Percentiles rank a stretch among this genome's conserved stretches.
Conservation (phyloP, 2,113 vertebrate genomes). For the Nansenia antarctica region DNA sequence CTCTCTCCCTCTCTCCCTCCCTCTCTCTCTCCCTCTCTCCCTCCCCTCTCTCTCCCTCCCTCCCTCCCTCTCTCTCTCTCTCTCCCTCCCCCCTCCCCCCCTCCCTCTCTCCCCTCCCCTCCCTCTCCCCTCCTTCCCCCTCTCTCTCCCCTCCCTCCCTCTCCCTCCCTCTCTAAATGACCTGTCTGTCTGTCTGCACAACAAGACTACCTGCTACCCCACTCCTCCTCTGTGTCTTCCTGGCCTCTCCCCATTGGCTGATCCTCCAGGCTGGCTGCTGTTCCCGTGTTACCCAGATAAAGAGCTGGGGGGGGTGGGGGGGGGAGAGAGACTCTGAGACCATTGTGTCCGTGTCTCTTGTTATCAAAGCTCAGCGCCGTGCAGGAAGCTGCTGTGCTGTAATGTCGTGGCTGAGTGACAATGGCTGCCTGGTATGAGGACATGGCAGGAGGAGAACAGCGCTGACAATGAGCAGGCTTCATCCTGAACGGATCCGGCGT, state of each 20-base stretch:
- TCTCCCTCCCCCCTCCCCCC: too few species aligned
- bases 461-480: slow-evolving; percentile 33
- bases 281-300: slow-evolving; percentile 55
- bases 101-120: too few species aligned
- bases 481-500: slow-evolving; percentile 37
- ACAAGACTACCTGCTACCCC: slow-evolving; percentile 71
- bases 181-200: slow-evolving; percentile 65
- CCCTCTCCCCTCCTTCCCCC: too few species aligned
- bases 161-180: slow-evolving; percentile 67
- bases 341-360: slow-evolving; percentile 54
- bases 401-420: slow-evolving; percentile 60
- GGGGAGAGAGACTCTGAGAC: slow-evolving; percentile 62
- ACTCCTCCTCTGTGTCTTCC: slow-evolving; percentile 52
- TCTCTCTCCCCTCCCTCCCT: too few species aligned
- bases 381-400: slow-evolving; percentile 60
- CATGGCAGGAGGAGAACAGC: slow-evolving; percentile 51
- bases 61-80: too few species aligned
- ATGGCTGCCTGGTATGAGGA: slow-evolving; percentile 49
- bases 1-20: not conserved
- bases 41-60: not conserved
- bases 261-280: slow-evolving; percentile 49
- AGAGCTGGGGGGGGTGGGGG: too few species aligned
- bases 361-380: slow-evolving; percentile 55
- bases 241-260: slow-evolving; percentile 42
- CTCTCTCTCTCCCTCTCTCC: slow-evolving; percentile 21